phyloP scores from a whole-genome alignment of 2,888 invertebrate species.

The Chalcosyrphus nemorum region DNA sequence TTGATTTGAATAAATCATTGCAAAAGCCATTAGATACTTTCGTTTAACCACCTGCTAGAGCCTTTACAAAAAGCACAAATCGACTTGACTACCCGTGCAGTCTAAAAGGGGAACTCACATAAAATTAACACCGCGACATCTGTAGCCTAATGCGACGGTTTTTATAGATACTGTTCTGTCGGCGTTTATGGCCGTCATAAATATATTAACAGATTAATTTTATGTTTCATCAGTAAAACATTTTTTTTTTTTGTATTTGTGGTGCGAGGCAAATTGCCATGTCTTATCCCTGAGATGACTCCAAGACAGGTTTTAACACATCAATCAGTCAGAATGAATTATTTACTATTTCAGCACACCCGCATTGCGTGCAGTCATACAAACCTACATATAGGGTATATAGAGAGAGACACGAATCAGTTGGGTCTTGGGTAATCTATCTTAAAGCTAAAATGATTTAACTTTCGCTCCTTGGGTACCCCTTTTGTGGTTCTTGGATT shows the following conservation, averaged over 20 bases:
- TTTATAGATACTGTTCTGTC: conserved; percentile 12
- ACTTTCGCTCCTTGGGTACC: not conserved
- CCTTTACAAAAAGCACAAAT: not conserved
- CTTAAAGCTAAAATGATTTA: not conserved
- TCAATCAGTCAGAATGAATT: not conserved
- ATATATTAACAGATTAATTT: conserved; percentile 11
- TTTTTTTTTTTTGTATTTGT: no score
- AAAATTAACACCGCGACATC: conserved; percentile 2
- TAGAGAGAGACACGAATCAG: no score
- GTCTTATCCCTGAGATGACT: not conserved
- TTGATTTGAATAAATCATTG: no score
- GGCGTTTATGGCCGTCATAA: no score
- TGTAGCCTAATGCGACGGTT: not conserved
- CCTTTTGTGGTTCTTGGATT: not conserved
- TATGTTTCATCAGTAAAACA: conserved; percentile 25
- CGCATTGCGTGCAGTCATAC: not conserved
- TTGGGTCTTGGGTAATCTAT: not conserved
- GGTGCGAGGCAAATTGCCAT: conserved; percentile 1
- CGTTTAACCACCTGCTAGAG: not conserved
- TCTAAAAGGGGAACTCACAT: not conserved
- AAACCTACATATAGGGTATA: not conserved
- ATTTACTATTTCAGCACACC: not conserved
- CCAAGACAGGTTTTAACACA: conserved; percentile 5
- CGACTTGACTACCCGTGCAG: not conserved
- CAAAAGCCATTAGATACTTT: no score